Evolutionary conservation across 2,888 invertebrate species (phyloP).

Genomic region (Hofmannophila pseudospretella): DNA sequence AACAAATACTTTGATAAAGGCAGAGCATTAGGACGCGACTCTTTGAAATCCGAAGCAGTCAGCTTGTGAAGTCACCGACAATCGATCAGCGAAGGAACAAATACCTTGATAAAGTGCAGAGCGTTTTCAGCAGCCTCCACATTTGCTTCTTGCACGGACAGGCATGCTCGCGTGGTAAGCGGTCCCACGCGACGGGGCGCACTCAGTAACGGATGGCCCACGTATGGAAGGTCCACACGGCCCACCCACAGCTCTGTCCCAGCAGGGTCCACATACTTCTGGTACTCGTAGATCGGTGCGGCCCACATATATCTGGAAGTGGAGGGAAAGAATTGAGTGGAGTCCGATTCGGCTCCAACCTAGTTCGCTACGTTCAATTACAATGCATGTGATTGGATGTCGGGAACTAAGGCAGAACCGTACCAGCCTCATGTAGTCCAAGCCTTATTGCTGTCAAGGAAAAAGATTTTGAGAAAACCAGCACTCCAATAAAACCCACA

Average conservation of each 20-base stretch:
- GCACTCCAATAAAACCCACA: too few relatives aligned
- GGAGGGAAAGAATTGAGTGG: too few relatives aligned
- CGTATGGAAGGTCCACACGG: slow-evolving; percentile 48
- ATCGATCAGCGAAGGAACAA: background rate
- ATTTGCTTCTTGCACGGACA: slow-evolving; percentile 46
- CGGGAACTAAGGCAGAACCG: too few relatives aligned
- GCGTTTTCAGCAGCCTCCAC: slow-evolving; percentile 55
- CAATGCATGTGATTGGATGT: too few relatives aligned
- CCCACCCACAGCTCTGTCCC: slow-evolving; percentile 48
- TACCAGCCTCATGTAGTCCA: too few relatives aligned
- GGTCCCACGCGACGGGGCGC: slow-evolving; percentile 47
- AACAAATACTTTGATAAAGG: too few relatives aligned
- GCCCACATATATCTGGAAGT: slow-evolving; percentile 56
- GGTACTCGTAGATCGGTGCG: slow-evolving; percentile 48
- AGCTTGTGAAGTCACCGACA: background rate
- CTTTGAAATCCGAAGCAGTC: background rate
- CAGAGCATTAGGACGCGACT: too few relatives aligned
- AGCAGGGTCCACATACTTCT: slow-evolving; percentile 39
- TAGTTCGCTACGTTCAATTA: too few relatives aligned
- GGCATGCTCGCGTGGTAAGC: slow-evolving; percentile 37
- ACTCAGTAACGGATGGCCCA: slow-evolving; percentile 44
- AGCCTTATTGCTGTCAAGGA: too few relatives aligned
- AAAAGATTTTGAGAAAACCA: too few relatives aligned
- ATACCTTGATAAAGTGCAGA: slow-evolving; percentile 50
- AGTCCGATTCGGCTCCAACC: too few relatives aligned